These are phyloP conservation scores for Physocephala rufipes DNA, from an alignment of 2,888 invertebrate species.

Conservation along the genomic window DNA sequence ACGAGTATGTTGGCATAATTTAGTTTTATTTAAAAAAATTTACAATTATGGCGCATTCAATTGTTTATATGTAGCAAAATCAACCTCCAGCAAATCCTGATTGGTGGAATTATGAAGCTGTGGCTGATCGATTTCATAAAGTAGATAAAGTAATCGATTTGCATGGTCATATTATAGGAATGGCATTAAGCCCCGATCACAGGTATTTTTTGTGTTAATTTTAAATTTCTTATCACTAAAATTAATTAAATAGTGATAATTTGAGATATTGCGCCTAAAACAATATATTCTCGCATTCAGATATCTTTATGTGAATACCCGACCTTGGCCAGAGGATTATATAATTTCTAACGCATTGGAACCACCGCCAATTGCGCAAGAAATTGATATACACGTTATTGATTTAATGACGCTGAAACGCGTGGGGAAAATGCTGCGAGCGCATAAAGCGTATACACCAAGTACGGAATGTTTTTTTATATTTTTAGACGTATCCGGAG, in stretches of 20 bases:
- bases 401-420: constrained; percentile 79
- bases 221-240: no score
- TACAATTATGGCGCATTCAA: neutral
- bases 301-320: constrained; percentile 83
- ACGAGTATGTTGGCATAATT: constrained; percentile 43
- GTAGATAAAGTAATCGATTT: constrained; percentile 84
- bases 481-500: constrained; percentile 82
- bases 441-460: constrained; percentile 84
- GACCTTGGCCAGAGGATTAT: constrained; percentile 83
- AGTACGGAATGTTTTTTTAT: constrained; percentile 88
- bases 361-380: constrained; percentile 86
- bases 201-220: no score
- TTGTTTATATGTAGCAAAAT: constrained; percentile 46
- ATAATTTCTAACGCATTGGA: constrained; percentile 78
- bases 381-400: constrained; percentile 87
- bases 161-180: constrained; percentile 87
- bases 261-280: no score
- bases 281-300: constrained; percentile 62
- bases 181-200: constrained; percentile 86
- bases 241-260: no score
- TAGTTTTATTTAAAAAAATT: no score
- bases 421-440: constrained; percentile 80
- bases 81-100: constrained; percentile 70
- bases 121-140: constrained; percentile 76
- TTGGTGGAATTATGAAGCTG: constrained; percentile 75